These are phyloP conservation scores for Hippocampus barbouri DNA, from an alignment of 2,113 vertebrate species.

Conservation along the genomic window DNA sequence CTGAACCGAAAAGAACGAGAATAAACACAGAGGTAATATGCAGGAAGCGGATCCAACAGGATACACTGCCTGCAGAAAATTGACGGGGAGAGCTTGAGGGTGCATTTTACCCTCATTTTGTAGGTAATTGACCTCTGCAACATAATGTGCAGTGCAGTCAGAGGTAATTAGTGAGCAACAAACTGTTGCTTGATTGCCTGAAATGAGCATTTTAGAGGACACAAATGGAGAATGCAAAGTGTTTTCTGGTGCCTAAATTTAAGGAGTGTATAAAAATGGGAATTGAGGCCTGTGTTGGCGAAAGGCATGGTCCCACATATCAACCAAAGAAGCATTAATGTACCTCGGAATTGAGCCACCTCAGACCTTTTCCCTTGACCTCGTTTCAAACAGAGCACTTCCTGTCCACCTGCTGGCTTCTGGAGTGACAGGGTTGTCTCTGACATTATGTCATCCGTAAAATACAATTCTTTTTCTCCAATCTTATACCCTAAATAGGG, in stretches of 20 bases:
- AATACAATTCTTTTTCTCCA: neutral
- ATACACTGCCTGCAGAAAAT: slow-evolving; percentile 81
- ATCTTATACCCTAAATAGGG: slow-evolving; percentile 7
- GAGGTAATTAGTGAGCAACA: slow-evolving; percentile 87
- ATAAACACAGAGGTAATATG: slow-evolving; percentile 64
- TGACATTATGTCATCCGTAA: slow-evolving; percentile 24
- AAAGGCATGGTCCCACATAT: slow-evolving; percentile 35
- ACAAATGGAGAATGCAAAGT: slow-evolving; percentile 82
- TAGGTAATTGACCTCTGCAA: slow-evolving; percentile 96
- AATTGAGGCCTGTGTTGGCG: slow-evolving; percentile 62
- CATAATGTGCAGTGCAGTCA: slow-evolving; percentile 91
- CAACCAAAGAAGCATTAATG: slow-evolving; percentile 71
- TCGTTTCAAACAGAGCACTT: slow-evolving; percentile 48
- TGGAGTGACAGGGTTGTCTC: slow-evolving; percentile 39
- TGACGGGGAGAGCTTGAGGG: slow-evolving; percentile 67
- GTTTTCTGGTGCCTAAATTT: slow-evolving; percentile 90
- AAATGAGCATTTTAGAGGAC: slow-evolving; percentile 91
- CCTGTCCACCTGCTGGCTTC: slow-evolving; percentile 48
- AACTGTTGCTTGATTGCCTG: slow-evolving; percentile 93
- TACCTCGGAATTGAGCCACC: slow-evolving; percentile 58
- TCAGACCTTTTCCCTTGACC: slow-evolving; percentile 58
- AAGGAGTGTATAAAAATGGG: slow-evolving; percentile 70
- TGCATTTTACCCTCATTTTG: slow-evolving; percentile 77
- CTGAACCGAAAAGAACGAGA: slow-evolving; percentile 57
- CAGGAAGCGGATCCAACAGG: slow-evolving; percentile 84